These are phyloP conservation scores for Oxycera nigricornis DNA, from an alignment of 2,888 invertebrate genomes.

Conservation along the genomic window DNA sequence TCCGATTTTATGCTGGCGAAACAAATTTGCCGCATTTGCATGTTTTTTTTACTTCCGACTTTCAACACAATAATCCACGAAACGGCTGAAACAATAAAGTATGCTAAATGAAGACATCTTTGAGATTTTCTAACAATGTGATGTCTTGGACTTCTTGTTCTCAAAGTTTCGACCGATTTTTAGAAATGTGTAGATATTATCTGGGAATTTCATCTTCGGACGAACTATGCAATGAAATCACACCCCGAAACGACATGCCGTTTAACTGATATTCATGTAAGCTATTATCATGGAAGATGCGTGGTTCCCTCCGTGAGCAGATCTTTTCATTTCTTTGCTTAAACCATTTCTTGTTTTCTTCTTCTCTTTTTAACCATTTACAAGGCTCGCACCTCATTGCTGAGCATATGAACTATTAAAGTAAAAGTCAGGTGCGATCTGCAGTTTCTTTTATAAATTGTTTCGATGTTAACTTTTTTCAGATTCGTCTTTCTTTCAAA, in stretches of 20 bases:
- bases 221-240: constrained; percentile 1
- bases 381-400: too few relatives aligned
- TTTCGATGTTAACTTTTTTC: too few relatives aligned
- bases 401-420: too few relatives aligned
- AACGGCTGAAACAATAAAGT: background rate
- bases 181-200: background rate
- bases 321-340: background rate
- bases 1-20: background rate
- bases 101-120: background rate
- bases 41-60: background rate
- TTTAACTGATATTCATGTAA: background rate
- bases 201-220: background rate
- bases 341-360: background rate
- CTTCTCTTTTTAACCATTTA: background rate
- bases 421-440: too few relatives aligned
- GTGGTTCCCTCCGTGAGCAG: background rate
- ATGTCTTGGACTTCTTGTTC: background rate
- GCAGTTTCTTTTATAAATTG: too few relatives aligned
- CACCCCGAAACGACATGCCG: background rate
- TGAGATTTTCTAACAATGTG: background rate
- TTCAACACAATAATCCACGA: background rate
- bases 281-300: background rate
- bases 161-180: too few relatives aligned
- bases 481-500: too few relatives aligned
- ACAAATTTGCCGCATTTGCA: background rate